These are phyloP conservation scores for Simalia tracyae DNA, from an alignment of 2,797 vertebrate genomes.

Conservation along the genomic window DNA sequence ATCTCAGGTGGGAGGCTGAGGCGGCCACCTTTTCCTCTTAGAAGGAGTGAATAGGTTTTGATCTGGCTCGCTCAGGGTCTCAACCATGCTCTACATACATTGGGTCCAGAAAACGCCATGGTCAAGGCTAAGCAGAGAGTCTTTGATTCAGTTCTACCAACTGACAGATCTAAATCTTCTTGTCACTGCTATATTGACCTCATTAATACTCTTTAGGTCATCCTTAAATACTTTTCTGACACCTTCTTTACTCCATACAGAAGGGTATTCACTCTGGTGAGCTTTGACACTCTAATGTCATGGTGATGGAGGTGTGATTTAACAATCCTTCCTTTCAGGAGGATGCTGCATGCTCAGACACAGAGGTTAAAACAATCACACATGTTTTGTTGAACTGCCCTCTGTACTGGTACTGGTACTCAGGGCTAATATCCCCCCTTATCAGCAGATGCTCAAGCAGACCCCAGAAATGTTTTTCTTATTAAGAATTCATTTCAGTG, in stretches of 20 bases:
- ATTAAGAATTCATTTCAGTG: not conserved
- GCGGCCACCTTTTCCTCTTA: not conserved
- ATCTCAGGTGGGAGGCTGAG: not conserved
- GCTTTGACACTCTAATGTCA: not conserved
- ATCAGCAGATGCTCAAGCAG: not conserved
- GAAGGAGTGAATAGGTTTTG: not conserved
- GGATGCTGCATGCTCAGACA: not conserved
- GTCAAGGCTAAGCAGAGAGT: not conserved
- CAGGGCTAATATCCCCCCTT: not conserved
- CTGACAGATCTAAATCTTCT: not conserved
- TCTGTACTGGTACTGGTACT: not conserved
- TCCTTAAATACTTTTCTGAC: not conserved
- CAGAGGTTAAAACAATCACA: not conserved
- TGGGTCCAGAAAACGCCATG: not conserved
- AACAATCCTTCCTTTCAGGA: not conserved
- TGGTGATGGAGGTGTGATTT: not conserved
- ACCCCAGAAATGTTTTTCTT: not conserved
- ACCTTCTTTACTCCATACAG: not conserved
- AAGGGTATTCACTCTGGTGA: not conserved
- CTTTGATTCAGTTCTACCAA: not conserved
- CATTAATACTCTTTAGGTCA: not conserved
- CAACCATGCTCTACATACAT: not conserved
- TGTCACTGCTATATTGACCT: not conserved
- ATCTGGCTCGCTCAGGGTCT: not conserved
- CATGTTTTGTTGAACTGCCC: not conserved